phyloP scores from a whole-genome alignment of 2,888 invertebrate species.

The Leptinotarsa peninsularis region DNA sequence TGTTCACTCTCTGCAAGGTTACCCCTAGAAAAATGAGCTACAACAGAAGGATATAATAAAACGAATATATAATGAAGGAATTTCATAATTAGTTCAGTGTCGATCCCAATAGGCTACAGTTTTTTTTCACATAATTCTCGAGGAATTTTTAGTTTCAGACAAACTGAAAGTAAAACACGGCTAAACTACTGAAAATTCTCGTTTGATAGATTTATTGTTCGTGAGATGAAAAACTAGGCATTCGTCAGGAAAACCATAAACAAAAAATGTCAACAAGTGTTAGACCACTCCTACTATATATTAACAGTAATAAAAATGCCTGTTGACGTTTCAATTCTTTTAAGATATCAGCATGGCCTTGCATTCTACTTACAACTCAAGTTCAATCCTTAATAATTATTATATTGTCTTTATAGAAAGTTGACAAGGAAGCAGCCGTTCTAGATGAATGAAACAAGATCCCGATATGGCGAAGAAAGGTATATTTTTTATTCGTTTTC shows the following conservation, averaged over 20 bases:
- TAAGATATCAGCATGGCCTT: constrained; percentile 25
- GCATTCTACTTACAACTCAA: constrained; percentile 19
- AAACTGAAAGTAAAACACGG: background rate
- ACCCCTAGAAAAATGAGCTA: background rate
- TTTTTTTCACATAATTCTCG: background rate
- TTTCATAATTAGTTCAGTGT: too few relatives aligned
- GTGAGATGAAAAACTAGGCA: background rate
- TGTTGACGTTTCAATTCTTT: background rate
- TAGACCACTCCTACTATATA: constrained; percentile 23
- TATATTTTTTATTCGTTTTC: background rate
- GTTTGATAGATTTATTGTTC: background rate
- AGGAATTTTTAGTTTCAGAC: background rate
- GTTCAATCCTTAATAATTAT: background rate
- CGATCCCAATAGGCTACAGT: background rate
- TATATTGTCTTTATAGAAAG: constrained; percentile 12
- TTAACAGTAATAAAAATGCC: constrained; percentile 19
- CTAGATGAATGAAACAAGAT: constrained; percentile 1
- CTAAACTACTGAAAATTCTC: background rate
- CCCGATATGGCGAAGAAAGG: constrained; percentile 6
- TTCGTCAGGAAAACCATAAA: background rate
- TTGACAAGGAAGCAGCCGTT: background rate
- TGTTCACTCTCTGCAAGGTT: background rate
- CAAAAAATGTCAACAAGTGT: constrained; percentile 29
- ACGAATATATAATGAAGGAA: too few relatives aligned
- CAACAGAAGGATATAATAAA: too few relatives aligned